These are phyloP conservation scores for Sycophila sp. DNA, from an alignment of 1,140 invertebrate genomes.

Conservation along the genomic window DNA sequence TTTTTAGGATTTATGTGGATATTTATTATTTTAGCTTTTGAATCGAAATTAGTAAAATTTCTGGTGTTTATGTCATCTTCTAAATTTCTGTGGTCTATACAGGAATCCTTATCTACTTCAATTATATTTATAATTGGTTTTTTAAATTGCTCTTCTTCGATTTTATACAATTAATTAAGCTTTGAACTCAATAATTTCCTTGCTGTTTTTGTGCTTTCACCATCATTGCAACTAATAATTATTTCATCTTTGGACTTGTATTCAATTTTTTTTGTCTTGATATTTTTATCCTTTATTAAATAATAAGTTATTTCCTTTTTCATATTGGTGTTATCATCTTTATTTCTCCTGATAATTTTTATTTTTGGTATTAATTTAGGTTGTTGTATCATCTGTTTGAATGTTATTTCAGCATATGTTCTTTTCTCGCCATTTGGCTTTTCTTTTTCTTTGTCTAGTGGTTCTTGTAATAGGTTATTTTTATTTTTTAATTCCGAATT, in stretches of 20 bases:
- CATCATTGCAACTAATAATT: neutral
- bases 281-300: neutral
- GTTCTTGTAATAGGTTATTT: neutral
- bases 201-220: neutral
- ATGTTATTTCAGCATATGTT: neutral
- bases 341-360: neutral
- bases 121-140: neutral
- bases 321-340: neutral
- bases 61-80: too few relatives aligned
- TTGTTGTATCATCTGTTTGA: neutral
- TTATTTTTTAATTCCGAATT: neutral
- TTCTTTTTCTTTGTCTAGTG: neutral
- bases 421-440: neutral
- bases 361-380: neutral
- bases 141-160: neutral
- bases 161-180: neutral
- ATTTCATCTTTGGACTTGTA: neutral
- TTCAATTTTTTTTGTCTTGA: neutral
- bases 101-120: too few relatives aligned
- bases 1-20: too few relatives aligned
- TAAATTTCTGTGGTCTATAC: neutral
- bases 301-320: neutral
- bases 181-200: neutral
- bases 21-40: too few relatives aligned
- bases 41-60: too few relatives aligned